These are phyloP conservation scores for Sciurus vulgaris DNA, from an alignment of 2,797 vertebrate genomes.

Conservation along the genomic window DNA sequence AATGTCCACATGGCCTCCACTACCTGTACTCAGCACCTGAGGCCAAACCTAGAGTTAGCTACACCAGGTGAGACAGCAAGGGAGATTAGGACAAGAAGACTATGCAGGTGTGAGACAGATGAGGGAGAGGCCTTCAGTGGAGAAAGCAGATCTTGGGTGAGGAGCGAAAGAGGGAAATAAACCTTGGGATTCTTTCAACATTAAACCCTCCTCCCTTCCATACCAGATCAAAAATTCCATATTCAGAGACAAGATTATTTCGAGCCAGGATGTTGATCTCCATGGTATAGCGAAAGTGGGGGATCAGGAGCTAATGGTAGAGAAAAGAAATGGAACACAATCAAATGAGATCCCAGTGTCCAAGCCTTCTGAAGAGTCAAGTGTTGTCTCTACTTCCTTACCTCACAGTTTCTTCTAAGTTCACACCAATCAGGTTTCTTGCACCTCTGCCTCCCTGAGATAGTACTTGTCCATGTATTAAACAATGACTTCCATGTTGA, in stretches of 20 bases:
- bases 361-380: background rate
- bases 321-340: background rate
- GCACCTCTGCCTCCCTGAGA: background rate
- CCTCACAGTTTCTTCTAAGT: background rate
- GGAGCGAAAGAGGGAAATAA: conserved; percentile 82
- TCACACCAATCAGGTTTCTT: background rate
- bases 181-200: conserved; percentile 74
- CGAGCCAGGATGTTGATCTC: conserved; percentile 89
- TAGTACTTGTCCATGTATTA: background rate
- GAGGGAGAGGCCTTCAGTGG: background rate
- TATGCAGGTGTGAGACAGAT: too few species aligned
- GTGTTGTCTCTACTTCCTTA: background rate
- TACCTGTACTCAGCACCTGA: conserved; percentile 83
- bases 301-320: conserved; percentile 87
- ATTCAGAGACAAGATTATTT: conserved; percentile 82
- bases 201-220: background rate
- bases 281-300: conserved; percentile 86
- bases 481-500: background rate
- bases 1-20: conserved; percentile 67
- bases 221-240: conserved; percentile 90
- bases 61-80: background rate
- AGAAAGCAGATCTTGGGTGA: background rate
- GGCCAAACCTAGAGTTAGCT: background rate
- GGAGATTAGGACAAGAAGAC: background rate
- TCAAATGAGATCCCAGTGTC: background rate